phyloP scores from a whole-genome alignment of 2,113 vertebrate species.

The Podiceps cristatus region DNA sequence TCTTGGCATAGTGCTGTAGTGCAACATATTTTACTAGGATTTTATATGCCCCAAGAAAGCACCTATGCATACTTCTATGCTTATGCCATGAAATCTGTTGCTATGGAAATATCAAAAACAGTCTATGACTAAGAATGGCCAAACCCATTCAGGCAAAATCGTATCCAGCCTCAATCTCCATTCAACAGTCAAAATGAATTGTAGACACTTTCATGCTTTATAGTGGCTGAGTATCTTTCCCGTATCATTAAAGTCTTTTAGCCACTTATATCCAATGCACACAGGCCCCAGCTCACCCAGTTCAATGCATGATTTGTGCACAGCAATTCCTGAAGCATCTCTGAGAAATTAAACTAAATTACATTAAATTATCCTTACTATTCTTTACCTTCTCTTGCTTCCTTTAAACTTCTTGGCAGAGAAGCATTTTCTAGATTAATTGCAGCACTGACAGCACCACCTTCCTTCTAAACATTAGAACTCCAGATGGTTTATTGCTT shows the following conservation, averaged over 20 bases:
- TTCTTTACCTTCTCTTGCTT: background rate
- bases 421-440: background rate
- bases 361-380: background rate
- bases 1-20: background rate
- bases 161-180: background rate
- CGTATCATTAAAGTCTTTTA: background rate
- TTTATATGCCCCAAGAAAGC: background rate
- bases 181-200: background rate
- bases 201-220: background rate
- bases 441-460: background rate
- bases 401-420: background rate
- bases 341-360: background rate
- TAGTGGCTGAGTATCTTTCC: background rate
- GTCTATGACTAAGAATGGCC: background rate
- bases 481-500: background rate
- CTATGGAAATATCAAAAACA: background rate
- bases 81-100: constrained; percentile 11
- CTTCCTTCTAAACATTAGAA: background rate
- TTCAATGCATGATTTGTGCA: background rate
- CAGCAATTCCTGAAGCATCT: background rate
- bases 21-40: background rate
- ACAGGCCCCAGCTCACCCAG: background rate
- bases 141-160: background rate
- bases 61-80: background rate
- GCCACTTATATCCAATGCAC: background rate